Base-by-base conservation (phyloP, 2,797 vertebrate genomes). In the Onychomys leucogaster region DNA sequence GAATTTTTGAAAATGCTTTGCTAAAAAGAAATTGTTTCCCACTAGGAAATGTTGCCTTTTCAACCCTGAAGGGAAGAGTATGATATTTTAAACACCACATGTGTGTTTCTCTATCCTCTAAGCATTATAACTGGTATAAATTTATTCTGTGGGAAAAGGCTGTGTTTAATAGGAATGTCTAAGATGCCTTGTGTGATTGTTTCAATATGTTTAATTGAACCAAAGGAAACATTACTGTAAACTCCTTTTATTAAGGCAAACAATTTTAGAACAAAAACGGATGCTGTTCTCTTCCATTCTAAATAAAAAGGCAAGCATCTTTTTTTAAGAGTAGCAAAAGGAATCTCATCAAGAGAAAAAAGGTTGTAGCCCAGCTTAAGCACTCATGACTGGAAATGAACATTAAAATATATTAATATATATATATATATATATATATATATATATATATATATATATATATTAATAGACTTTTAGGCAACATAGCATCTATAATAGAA, bases 101-200 rank as follows among this genome's bases (percentile, higher is more conserved):
- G 46, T 97, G 87, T 69, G 49, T 77, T 69, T 46, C 43, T 12
- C 13, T 9, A 7, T 88, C 21, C 37, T 93, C 37, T 92, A 55
- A 82, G 8, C n/a, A 34, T 61, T 94, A 25, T 86, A 94, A 89
- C 57, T 87, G 16, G 69, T 49, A 96, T 87, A 93, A 71, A 96
- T 95, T 96, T 96, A 87, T 91, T 96, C 86, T 95, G 65, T 91
- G 94, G 85, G 88, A 96, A 98, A 96, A 97, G 81, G 16, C n/a
- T 93, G 4, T 71, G 63, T 93, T 95, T 96, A 96, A 97, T 52
- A 87, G 11, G 73, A 92, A 96, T 96, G 46, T 96, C 86, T 94
- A 75, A 92, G 59, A 95, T 96, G 57, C 67, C n/a, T 92, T 96
- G 1, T 84, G 59, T 95, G 88, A 97, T 95, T 96, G 55, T 82